A percentile compares a stretch with the other conserved stretches of the same genome.
Evolutionary conservation across 2,888 invertebrate species (phyloP).

Genomic region (Troides oblongomaculatus): DNA sequence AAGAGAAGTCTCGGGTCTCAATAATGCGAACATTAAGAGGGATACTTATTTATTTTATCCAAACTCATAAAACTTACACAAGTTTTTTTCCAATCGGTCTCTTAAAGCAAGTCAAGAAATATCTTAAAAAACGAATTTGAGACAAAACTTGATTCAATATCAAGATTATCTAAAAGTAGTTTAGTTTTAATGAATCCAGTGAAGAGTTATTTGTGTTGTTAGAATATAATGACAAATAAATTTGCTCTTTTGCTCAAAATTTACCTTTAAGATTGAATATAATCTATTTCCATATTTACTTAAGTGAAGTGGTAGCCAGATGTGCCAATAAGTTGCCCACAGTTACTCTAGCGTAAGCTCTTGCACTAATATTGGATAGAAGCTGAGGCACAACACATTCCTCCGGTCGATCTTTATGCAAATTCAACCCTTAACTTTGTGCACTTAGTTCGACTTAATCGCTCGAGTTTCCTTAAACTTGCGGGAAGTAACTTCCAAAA

Average conservation of each 20-base stretch:
- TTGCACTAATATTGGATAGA: constrained; percentile 14
- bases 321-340: constrained; percentile 1
- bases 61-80: too few species aligned
- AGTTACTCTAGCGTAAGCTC: constrained; percentile 20
- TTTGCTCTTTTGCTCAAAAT: too few species aligned
- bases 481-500: constrained; percentile 59
- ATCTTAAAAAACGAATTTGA: too few species aligned
- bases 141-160: too few species aligned
- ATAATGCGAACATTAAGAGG: too few species aligned
- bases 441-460: constrained; percentile 69
- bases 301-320: background rate
- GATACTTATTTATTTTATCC: too few species aligned
- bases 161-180: background rate
- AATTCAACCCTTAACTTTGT: constrained; percentile 74
- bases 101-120: too few species aligned
- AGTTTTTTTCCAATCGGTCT: too few species aligned
- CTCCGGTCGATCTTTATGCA: constrained; percentile 63
- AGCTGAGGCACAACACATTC: constrained; percentile 39
- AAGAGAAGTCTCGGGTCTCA: too few species aligned
- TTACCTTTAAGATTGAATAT: too few species aligned
- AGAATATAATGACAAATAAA: background rate
- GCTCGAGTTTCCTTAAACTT: constrained; percentile 67
- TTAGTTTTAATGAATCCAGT: background rate
- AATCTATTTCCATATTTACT: too few species aligned
- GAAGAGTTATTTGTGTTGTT: background rate